Base-by-base conservation (phyloP, 2,888 invertebrate species). In the Acanthosepion lycidas region DNA sequence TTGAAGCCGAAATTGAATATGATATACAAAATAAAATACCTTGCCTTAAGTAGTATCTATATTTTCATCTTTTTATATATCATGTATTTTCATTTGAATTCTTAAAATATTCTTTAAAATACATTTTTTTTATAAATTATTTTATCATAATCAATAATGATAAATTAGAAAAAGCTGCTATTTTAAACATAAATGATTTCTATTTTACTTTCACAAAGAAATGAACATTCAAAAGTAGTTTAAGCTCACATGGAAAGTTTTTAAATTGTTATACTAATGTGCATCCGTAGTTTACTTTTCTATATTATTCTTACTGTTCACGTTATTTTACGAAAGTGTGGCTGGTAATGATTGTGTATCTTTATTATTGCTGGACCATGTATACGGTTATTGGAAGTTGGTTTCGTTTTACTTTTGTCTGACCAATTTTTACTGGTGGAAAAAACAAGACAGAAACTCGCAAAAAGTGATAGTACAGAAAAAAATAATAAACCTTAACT, bases 331-430 rank as follows among this genome's bases (percentile, higher is more conserved):
- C 78, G 78, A 78, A 78, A 33, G 12, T 78, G n/a, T 12, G 78
- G 78, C 78, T 78, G n/a, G 15, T 15, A 78, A n/a, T 78, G 78
- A n/a, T 78, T 33, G n/a, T n/a, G 78, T n/a, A 4, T 78, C n/a
- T 78, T 78, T n/a, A 78, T n/a, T 78, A n/a, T 78, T 78, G n/a
- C 78, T 23, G 78, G 33, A 78, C 78, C 78, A 78, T 78, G 78
- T n/a, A n/a, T 78, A 78, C n/a, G n/a, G 15, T 78, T n/a, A n/a
- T 18, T 33, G 15, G n/a, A 78, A 78, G 78, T 78, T n/a, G 78
- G n/a, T 78, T 78, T 78, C 78, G 33, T 78, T 78, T n/a, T n/a
- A n/a, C n/a, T n/a, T n/a, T n/a, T 78, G n/a, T 78, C 78, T 78
- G 78, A 78, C 15, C n/a, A 33, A n/a, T 33, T 78, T 15, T 59